Evolutionary conservation across 2,113 vertebrate species (phyloP).

Genomic region (Coptodon bakossiorum): DNA sequence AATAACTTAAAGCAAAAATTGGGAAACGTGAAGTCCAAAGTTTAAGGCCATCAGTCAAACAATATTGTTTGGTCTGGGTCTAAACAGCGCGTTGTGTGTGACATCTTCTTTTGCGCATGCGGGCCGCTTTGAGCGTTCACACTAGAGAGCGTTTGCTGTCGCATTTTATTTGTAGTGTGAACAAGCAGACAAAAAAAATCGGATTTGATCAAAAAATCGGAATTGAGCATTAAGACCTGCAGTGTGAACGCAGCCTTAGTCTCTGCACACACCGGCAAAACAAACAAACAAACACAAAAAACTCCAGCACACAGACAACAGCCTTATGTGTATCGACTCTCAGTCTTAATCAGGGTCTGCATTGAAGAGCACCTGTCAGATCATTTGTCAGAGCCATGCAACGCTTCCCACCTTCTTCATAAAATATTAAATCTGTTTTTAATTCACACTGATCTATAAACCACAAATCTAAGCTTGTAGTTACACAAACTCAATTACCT

Average conservation of each 20-base stretch:
- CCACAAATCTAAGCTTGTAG: not conserved
- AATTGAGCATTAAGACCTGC: no score
- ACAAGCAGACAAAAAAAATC: no score
- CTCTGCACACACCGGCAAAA: not conserved
- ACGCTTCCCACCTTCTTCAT: not conserved
- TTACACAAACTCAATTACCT: slow-evolving; percentile 66
- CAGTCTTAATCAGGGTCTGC: not conserved
- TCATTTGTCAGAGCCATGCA: not conserved
- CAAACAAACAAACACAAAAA: not conserved
- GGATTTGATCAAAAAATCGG: no score
- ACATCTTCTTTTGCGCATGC: no score
- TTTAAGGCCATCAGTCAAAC: no score
- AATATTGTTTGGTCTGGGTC: no score
- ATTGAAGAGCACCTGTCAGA: not conserved
- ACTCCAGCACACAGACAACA: not conserved
- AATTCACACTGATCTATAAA: not conserved
- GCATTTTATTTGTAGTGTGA: no score
- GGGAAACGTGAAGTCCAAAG: no score
- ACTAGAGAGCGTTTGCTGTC: no score
- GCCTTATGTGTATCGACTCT: not conserved
- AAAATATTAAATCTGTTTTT: not conserved
- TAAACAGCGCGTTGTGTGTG: no score
- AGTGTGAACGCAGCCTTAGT: not conserved
- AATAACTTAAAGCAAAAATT: no score
- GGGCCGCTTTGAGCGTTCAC: no score